Evolutionary conservation across 2,797 vertebrate species (phyloP), one percentile per base, ranked within the genome.

Genomic region (Mormyrus hasselquistii): DNA sequence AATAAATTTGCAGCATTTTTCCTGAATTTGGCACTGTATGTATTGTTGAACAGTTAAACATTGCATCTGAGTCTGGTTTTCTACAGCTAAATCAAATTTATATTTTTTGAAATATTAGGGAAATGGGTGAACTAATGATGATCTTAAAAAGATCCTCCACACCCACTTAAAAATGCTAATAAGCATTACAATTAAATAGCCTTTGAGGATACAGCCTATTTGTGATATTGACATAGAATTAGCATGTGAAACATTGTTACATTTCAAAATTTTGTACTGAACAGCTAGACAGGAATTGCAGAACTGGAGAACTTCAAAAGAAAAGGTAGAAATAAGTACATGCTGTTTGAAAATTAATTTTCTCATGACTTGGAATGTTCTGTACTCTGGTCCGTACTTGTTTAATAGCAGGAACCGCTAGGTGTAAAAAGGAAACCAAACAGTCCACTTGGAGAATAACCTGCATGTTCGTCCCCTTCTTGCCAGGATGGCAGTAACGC

Each of bases 401-500:
- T 44, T 50, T 38, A 49, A 19, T 89, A 47, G 25, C 83, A 87
- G 34, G 59, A 87, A 69, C 50, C 50, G 38, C 34, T 53, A 7
- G 25, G 73, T 82, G 12, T 53, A 44, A 52, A 22, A 55, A 3
- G 29, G 8, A 55, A 3, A 25, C 34, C 22, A 89, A 19, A 79
- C 76, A 38, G 25, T 55, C 38, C 22, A 25, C 14, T 86, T 49
- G 16, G 10, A 10, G 88, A 83, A 1, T 90, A 47, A 91, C 47
- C 25, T 38, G 34, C 38, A 76, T 29, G 55, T 1, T 88, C 88
- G 57, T 76, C 88, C 38, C 53, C 52, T 90, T 50, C 91, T 91
- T 82, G 91, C 91, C 89, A 97, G 96, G 96, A 97, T 91, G 96
- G 96, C 91, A 97, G 96, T 90, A 96, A 96, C 16, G 96, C 96